A percentile compares a stretch with the other conserved stretches of the same genome.
Evolutionary conservation across 2,797 vertebrate species (phyloP).

Genomic region (Galago senegalensis): DNA sequence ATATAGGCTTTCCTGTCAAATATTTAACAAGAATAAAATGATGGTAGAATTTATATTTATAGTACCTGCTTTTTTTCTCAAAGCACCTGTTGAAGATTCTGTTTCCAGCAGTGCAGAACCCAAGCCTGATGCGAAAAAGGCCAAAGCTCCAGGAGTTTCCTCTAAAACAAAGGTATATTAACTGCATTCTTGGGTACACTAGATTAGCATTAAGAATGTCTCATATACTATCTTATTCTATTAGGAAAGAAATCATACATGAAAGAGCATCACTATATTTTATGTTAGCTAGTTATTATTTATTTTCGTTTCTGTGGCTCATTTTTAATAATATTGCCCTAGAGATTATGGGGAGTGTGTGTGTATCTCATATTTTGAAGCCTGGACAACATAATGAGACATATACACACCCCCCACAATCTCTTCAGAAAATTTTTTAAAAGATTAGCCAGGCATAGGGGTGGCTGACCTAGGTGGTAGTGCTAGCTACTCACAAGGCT

Average conservation of each 20-base stretch:
- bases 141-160: conserved; percentile 91
- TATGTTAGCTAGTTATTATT: background rate
- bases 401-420: no score
- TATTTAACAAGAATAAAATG: conserved; percentile 66
- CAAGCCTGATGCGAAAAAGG: conserved; percentile 95
- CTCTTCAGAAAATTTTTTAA: background rate
- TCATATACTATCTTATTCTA: background rate
- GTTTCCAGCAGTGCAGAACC: conserved; percentile 88
- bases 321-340: conserved; percentile 35
- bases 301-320: conserved; percentile 41
- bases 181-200: background rate
- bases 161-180: conserved; percentile 94
- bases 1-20: background rate
- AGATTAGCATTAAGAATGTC: conserved; percentile 47
- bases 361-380: no score
- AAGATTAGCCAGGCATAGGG: background rate
- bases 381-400: no score
- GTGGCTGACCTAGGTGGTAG: background rate
- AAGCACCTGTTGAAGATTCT: conserved; percentile 91
- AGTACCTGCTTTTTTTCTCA: conserved; percentile 50
- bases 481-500: background rate
- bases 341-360: no score
- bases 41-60: conserved; percentile 52
- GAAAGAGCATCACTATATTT: background rate
- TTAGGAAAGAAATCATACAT: conserved; percentile 12